A percentile compares a stretch with the other conserved stretches of the same genome.
These are phyloP conservation scores for Penaeus vannamei DNA, from an alignment of 1,140 invertebrate species.

Conservation along the genomic window DNA sequence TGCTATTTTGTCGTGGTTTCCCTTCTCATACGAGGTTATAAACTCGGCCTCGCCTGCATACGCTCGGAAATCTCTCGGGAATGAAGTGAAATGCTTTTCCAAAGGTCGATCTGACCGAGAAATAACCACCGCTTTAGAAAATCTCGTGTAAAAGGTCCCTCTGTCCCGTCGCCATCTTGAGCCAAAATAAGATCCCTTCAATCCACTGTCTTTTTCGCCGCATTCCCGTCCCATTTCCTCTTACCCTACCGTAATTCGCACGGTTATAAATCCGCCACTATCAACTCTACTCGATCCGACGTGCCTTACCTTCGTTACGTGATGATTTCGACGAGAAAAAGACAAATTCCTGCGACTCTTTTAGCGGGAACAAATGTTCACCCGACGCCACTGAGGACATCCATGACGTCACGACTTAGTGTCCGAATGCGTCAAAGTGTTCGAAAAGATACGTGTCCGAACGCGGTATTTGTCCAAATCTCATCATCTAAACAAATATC, in stretches of 20 bases:
- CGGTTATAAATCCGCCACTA: background rate
- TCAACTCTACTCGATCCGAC: background rate
- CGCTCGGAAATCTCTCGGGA: too few species aligned
- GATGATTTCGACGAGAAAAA: background rate
- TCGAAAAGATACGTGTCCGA: background rate
- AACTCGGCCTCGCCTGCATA: too few species aligned
- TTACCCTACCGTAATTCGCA: background rate
- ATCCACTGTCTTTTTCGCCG: background rate
- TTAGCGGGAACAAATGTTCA: constrained; percentile 64
- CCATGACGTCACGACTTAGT: constrained; percentile 27
- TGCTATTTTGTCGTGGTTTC: too few species aligned
- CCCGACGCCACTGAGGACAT: constrained; percentile 43
- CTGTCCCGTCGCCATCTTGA: constrained; percentile 57
- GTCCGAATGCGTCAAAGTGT: background rate
- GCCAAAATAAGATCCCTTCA: constrained; percentile 64
- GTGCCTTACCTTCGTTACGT: background rate
- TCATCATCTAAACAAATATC: background rate
- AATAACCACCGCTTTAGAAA: background rate
- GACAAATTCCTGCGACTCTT: constrained; percentile 29
- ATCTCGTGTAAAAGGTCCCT: constrained; percentile 37
- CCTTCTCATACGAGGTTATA: too few species aligned
- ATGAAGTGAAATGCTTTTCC: too few species aligned
- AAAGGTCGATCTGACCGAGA: too few species aligned
- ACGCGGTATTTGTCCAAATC: background rate
- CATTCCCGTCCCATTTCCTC: background rate